These are phyloP conservation scores for Haemorhous mexicanus DNA, from an alignment of 2,113 vertebrate species.

Conservation along the genomic window DNA sequence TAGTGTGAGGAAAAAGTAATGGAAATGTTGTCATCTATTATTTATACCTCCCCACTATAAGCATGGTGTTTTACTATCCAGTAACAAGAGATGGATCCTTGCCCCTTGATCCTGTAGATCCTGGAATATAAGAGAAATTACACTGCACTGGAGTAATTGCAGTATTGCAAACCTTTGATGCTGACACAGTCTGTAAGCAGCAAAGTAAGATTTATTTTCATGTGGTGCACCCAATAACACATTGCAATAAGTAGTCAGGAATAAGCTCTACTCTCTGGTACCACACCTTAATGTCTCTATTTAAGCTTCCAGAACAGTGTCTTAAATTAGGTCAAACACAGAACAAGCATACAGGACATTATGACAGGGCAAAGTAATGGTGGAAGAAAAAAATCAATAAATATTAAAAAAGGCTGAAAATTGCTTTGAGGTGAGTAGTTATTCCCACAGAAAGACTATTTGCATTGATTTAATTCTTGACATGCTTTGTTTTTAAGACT, in stretches of 20 bases:
- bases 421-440: not conserved
- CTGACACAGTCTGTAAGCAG: not conserved
- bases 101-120: not conserved
- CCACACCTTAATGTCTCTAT: not conserved
- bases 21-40: not conserved
- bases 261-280: not conserved
- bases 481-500: slow-evolving; percentile 27
- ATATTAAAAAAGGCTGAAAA: slow-evolving; percentile 24
- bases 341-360: not conserved
- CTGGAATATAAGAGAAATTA: not conserved
- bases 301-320: not conserved
- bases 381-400: slow-evolving; percentile 17
- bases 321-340: slow-evolving; percentile 4
- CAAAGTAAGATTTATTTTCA: not conserved
- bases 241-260: not conserved
- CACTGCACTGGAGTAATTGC: not conserved
- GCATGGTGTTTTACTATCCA: not conserved
- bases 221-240: not conserved
- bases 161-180: not conserved
- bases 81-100: not conserved
- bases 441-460: slow-evolving; percentile 9
- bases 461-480: slow-evolving; percentile 47
- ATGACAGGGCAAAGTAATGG: not conserved
- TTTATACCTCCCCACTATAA: not conserved
- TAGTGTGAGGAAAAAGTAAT: not conserved